Conservation (phyloP, 2,888 invertebrate genomes). For the Lasioglossum malachurum region DNA sequence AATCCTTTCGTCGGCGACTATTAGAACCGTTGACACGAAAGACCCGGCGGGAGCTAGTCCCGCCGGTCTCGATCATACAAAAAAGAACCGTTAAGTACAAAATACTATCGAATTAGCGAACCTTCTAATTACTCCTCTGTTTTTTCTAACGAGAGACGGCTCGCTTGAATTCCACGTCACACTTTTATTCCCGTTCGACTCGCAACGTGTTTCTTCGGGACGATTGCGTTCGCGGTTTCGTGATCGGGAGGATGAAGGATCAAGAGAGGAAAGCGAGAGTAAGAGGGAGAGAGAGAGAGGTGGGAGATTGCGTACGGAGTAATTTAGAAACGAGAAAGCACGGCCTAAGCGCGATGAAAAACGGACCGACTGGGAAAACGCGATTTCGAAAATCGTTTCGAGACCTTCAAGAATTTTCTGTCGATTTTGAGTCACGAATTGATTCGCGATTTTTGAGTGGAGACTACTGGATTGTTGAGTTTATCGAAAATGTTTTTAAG, state of each 20-base stretch:
- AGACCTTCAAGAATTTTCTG: slow-evolving; percentile 26
- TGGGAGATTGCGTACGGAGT: background rate
- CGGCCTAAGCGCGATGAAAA: slow-evolving; percentile 73
- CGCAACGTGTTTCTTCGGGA: slow-evolving; percentile 14
- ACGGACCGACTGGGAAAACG: slow-evolving; percentile 21
- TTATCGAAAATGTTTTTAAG: background rate
- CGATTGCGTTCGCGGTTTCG: slow-evolving; percentile 4
- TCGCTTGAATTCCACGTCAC: slow-evolving; percentile 4
- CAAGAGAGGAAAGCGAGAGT: background rate
- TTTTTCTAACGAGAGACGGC: slow-evolving; percentile 11
- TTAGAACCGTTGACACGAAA: background rate
- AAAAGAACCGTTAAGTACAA: slow-evolving; percentile 13
- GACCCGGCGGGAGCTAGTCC: background rate
- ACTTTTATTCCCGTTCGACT: slow-evolving; percentile 10
- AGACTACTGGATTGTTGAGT: background rate
- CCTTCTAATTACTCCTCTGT: slow-evolving; percentile 5
- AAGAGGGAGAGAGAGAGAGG: background rate
- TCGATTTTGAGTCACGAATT: background rate
- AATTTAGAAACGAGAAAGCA: slow-evolving; percentile 56
- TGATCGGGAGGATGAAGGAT: slow-evolving; percentile 45
- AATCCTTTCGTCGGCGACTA: slow-evolving; percentile 44
- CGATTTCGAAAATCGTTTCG: background rate
- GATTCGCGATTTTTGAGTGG: background rate
- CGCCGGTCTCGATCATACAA: background rate
- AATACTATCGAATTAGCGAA: background rate